Base-by-base conservation (phyloP, 23 tunicate species). In the Diplosoma virens region DNA sequence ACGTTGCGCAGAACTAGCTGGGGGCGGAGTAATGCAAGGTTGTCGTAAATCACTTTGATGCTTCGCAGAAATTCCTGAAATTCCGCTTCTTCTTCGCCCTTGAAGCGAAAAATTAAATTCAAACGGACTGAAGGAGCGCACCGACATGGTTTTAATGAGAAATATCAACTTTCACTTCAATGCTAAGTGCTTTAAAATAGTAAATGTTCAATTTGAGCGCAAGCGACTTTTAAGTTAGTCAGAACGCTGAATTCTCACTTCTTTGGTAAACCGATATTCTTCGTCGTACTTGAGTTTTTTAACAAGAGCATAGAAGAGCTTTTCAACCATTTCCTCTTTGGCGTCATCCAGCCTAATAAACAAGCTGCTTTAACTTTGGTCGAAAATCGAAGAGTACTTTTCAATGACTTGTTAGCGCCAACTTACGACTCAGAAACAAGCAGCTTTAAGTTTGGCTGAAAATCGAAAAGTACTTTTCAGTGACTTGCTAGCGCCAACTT, bases 81-180 rank as follows among this genome's bases (percentile, higher is more conserved):
- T 77, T 95, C 99, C 4, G 87, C 88, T 71, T 95, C 99, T 21
- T 95, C 99, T 71, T 89, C 93, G 1, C 99, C 99, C 81, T 79
- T 32, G 3, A 6, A 35, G 52, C 16, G 16, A 16, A 45, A 45
- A 45, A 45, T 16, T 9, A 45, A 45, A 45, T 45, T 45, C 16
- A 45, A 9, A 45, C 52, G n/a, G n/a, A n/a, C n/a, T n/a, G n/a
- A n/a, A n/a, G n/a, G n/a, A n/a, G n/a, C n/a, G n/a, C n/a, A n/a
- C n/a, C n/a, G n/a, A n/a, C n/a, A n/a, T n/a, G n/a, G n/a, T n/a
- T n/a, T n/a, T n/a, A n/a, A n/a, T n/a, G n/a, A n/a, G n/a, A n/a
- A n/a, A n/a, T n/a, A n/a, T n/a, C n/a, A n/a, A n/a, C n/a, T n/a
- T n/a, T n/a, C n/a, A n/a, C n/a, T n/a, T n/a, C n/a, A n/a, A n/a